Evolutionary conservation across 1,140 invertebrate genomes (phyloP).

Genomic region (Eueides isabella): DNA sequence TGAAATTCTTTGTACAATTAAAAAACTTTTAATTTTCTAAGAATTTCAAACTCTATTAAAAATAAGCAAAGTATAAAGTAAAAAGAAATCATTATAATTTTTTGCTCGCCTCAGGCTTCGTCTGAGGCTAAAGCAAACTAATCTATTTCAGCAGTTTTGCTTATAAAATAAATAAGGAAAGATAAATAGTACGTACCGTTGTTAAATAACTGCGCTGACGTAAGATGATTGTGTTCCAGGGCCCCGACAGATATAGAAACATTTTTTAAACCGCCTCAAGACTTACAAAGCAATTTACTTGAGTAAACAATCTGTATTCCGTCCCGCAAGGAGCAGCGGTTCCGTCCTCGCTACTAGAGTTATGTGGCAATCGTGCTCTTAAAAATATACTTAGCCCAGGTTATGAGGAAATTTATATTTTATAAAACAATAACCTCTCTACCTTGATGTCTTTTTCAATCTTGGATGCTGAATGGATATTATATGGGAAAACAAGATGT

Average conservation of each 20-base stretch:
- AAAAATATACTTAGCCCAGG: constrained; percentile 35
- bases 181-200: constrained; percentile 15
- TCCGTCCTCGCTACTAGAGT: constrained; percentile 35
- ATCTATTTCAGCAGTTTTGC: constrained; percentile 16
- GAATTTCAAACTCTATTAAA: neutral
- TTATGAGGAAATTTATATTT: constrained; percentile 43
- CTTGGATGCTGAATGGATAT: neutral
- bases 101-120: constrained; percentile 2
- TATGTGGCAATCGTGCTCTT: constrained; percentile 40
- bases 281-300: constrained; percentile 74
- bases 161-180: constrained; percentile 28
- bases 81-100: constrained; percentile 5
- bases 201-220: constrained; percentile 44
- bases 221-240: constrained; percentile 51
- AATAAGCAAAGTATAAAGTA: neutral
- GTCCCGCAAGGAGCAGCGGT: constrained; percentile 37
- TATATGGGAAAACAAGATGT: neutral
- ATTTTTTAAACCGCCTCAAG: constrained; percentile 71
- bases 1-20: neutral
- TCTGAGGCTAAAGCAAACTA: constrained; percentile 23
- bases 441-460: constrained; percentile 23
- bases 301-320: constrained; percentile 69
- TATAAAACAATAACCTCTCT: constrained; percentile 37
- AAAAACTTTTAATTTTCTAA: neutral
- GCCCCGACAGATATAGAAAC: constrained; percentile 56